Evolutionary conservation across 2,797 vertebrate species (phyloP).

Genomic region (Phoxinus dragarum): DNA sequence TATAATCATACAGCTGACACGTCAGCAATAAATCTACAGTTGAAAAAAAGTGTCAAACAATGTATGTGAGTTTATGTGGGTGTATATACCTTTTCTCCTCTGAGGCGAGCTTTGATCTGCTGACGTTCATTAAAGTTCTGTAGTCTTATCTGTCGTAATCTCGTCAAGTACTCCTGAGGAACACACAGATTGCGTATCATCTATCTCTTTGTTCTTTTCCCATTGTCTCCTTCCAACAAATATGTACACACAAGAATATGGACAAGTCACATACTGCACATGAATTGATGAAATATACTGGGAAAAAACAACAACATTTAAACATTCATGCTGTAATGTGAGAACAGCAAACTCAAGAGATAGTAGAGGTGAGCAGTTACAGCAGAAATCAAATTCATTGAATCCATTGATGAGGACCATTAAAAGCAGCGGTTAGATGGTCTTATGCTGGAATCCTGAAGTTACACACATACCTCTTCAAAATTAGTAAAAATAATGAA

Average conservation of each 20-base stretch:
- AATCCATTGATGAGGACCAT: constrained; percentile 2
- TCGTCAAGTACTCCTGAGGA: constrained; percentile 90
- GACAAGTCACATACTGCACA: background rate
- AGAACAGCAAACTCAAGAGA: background rate
- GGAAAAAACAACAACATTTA: background rate
- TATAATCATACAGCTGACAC: background rate
- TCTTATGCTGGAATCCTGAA: background rate
- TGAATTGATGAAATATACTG: background rate
- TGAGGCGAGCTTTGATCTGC: constrained; percentile 95
- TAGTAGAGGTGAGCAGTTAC: background rate
- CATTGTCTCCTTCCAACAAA: background rate
- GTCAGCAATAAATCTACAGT: background rate
- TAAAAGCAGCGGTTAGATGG: constrained; percentile 5
- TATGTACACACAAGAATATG: background rate
- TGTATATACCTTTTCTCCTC: constrained; percentile 89
- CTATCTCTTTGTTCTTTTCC: background rate
- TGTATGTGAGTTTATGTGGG: background rate
- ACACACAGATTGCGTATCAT: constrained; percentile 48
- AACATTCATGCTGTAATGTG: background rate
- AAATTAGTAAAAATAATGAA: background rate
- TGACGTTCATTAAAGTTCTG: constrained; percentile 99
- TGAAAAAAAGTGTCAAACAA: background rate
- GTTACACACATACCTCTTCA: background rate
- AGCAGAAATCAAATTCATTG: constrained; percentile 17
- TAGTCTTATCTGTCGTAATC: constrained; percentile 93